Percentiles rank a stretch among this genome's conserved stretches.
phyloP scores from a whole-genome alignment of 2,888 invertebrate genomes.

The Epirrhoe tristata region DNA sequence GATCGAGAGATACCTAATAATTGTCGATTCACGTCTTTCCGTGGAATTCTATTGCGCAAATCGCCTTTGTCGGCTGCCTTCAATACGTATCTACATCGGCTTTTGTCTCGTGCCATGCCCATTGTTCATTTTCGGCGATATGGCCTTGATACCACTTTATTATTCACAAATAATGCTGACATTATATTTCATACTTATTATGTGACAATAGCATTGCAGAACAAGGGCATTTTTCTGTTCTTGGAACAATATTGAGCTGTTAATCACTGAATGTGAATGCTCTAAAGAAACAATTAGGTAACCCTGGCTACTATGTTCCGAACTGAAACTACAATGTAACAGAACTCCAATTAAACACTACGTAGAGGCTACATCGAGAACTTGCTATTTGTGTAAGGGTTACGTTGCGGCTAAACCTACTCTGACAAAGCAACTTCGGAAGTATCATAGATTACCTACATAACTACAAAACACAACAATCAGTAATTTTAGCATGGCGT shows the following conservation, averaged over 20 bases:
- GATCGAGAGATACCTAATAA: constrained; percentile 82
- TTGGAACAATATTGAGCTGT: constrained; percentile 10
- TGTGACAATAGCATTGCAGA: constrained; percentile 21
- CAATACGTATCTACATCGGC: constrained; percentile 70
- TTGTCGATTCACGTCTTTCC: constrained; percentile 83
- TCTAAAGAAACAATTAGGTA: constrained; percentile 4
- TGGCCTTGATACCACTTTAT: constrained; percentile 76
- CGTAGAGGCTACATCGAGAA: constrained; percentile 21
- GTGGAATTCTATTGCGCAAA: constrained; percentile 83
- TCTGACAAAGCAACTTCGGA: background rate
- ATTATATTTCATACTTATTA: constrained; percentile 22
- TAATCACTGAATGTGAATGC: constrained; percentile 12
- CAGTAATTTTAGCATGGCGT: background rate
- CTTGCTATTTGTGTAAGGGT: constrained; percentile 21
- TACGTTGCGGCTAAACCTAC: constrained; percentile 9
- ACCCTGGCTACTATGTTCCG: constrained; percentile 16
- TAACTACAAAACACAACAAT: background rate
- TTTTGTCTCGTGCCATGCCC: constrained; percentile 81
- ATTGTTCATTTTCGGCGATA: constrained; percentile 78
- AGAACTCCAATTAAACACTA: constrained; percentile 30
- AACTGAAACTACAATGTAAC: constrained; percentile 27
- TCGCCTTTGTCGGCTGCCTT: constrained; percentile 80
- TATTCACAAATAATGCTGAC: constrained; percentile 56
- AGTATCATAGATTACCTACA: background rate
- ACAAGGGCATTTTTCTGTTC: constrained; percentile 9